These are phyloP conservation scores for Athene noctua DNA, from an alignment of 2,113 vertebrate genomes.

Conservation along the genomic window DNA sequence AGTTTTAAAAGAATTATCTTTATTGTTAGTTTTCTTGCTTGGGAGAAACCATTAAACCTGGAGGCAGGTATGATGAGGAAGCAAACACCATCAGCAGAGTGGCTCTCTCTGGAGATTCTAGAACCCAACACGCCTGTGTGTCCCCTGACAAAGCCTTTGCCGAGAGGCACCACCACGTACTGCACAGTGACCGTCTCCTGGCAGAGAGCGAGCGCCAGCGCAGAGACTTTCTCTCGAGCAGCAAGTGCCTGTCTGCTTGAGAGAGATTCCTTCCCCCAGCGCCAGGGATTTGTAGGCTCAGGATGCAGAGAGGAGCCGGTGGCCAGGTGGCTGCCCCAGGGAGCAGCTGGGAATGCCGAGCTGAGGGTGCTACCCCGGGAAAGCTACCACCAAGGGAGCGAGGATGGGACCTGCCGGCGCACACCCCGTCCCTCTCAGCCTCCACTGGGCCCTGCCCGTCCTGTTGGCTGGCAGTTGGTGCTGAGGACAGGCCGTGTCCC, in stretches of 20 bases:
- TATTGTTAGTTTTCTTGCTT: constrained; percentile 11
- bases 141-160: neutral
- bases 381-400: neutral
- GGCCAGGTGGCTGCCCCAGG: neutral
- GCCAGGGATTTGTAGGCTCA: neutral
- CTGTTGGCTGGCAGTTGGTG: neutral
- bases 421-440: neutral
- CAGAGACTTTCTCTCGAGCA: neutral
- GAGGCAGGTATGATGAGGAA: neutral
- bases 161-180: neutral
- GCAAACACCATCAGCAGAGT: neutral
- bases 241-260: accelerated
- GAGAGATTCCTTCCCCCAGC: neutral
- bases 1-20: neutral
- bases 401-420: neutral
- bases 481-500: neutral
- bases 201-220: neutral
- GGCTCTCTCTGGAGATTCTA: neutral
- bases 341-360: neutral
- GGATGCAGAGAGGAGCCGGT: accelerated
- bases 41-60: neutral
- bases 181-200: neutral
- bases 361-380: neutral
- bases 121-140: neutral
- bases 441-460: neutral